phyloP scores from a whole-genome alignment of 2,797 vertebrate species.

The Rhincodon typus region DNA sequence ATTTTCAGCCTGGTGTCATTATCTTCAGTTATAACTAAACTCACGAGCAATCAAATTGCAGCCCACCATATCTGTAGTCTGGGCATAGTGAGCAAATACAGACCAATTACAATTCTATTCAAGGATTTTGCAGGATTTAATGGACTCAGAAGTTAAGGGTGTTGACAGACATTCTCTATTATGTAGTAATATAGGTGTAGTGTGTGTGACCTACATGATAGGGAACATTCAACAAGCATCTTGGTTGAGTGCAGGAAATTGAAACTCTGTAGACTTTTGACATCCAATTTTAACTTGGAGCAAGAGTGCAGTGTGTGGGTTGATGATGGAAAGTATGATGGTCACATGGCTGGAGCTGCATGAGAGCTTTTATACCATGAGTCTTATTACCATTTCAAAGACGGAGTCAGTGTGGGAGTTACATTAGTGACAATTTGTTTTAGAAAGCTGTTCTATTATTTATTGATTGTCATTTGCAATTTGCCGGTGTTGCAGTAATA shows the following conservation, averaged over 20 bases:
- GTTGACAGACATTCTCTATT: background rate
- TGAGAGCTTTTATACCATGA: background rate
- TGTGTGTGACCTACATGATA: background rate
- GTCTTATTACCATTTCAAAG: background rate
- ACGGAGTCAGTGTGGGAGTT: background rate
- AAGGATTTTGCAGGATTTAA: background rate
- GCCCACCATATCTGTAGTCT: background rate
- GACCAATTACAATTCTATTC: background rate
- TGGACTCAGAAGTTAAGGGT: background rate
- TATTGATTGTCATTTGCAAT: background rate
- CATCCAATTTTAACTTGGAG: background rate
- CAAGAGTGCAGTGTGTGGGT: background rate
- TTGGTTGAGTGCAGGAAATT: background rate
- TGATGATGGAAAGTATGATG: background rate
- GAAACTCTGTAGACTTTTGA: background rate
- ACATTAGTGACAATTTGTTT: background rate
- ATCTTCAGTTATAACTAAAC: background rate
- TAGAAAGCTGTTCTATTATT: background rate
- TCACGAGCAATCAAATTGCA: background rate
- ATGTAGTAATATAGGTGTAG: background rate
- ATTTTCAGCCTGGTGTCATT: constrained; percentile 18
- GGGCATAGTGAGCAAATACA: background rate
- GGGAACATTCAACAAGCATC: background rate
- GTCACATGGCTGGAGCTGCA: background rate
- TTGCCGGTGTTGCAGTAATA: background rate